Conservation (phyloP, 2,113 vertebrate species). For the Vidua macroura region DNA sequence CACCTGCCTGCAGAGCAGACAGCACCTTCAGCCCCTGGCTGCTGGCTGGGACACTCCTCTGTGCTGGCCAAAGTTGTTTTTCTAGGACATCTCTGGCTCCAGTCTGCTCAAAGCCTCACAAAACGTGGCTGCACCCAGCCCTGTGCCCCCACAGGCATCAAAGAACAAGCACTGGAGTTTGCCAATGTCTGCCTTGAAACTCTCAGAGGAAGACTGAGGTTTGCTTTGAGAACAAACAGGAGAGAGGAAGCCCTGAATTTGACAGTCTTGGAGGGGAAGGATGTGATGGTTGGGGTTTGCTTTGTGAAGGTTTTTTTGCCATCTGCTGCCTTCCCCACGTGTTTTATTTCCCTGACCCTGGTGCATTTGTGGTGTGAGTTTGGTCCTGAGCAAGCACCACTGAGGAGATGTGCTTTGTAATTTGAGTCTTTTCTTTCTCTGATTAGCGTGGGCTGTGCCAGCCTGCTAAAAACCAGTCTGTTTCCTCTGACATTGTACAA, state of each 20-base stretch:
- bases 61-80: neutral
- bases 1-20: neutral
- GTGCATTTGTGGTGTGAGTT: fast-evolving
- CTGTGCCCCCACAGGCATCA: neutral
- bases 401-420: neutral
- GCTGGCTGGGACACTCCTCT: neutral
- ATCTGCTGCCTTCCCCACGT: fast-evolving
- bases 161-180: neutral
- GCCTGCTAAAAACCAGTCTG: neutral
- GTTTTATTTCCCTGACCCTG: neutral
- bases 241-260: neutral
- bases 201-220: neutral
- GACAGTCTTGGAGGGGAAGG: neutral
- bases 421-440: neutral
- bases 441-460: neutral
- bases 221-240: neutral
- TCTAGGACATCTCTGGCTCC: neutral
- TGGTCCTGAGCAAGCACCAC: neutral
- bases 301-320: neutral
- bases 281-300: neutral
- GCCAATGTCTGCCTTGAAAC: neutral
- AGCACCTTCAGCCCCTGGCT: neutral
- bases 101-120: neutral
- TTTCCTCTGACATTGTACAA: neutral
- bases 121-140: fast-evolving